Base-by-base conservation (phyloP, 2,113 vertebrate species). In the Marmota flaviventris region DNA sequence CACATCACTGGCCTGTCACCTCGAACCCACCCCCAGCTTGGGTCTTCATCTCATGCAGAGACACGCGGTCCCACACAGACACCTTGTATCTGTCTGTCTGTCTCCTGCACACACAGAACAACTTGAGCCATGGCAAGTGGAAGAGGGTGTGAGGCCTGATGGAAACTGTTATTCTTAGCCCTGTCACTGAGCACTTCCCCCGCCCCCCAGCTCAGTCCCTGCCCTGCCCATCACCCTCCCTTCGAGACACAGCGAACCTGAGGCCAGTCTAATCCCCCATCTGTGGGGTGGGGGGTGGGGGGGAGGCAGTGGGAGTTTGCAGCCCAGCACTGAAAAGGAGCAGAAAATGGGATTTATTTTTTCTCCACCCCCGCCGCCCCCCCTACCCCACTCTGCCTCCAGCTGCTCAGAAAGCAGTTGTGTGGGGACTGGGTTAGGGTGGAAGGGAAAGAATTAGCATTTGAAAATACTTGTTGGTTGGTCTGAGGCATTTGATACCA, bases 261-360 rank as follows among this genome's bases (percentile, higher is more conserved):
- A 96, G 95, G 89, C 86, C 42, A 5, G 32, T 93, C 77, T 89
- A 95, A 97, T 96, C 94, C 95, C 92, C 94, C 95, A 86, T 96
- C 95, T 93, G 94, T 70, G 89, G 90, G 42, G 82, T 37, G 75
- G 72, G 72, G 45, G 45, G 48, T 51, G 48, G 67, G 45, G 69
- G 95, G 81, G 42, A 67, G 63, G 93, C 1, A 13, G 73, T 34
- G 81, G 81, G 75, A 78, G 93, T 45, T 24, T 85, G 84, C 88
- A 85, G 86, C 53, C 91, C 48, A 17, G 77, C 77, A 37, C 91
- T 92, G 91, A 78, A 95, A 95, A 89, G 97, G 94, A 97, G 97
- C 96, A 98, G 96, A 97, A 98, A 97, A 96, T 96, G 93, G 96
- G 97, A 97, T 97, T 97, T 96, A 97, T 94, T 97, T 95, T 95